These are phyloP conservation scores for Lophotis ruficrista DNA, from an alignment of 2,113 vertebrate genomes.

Conservation along the genomic window DNA sequence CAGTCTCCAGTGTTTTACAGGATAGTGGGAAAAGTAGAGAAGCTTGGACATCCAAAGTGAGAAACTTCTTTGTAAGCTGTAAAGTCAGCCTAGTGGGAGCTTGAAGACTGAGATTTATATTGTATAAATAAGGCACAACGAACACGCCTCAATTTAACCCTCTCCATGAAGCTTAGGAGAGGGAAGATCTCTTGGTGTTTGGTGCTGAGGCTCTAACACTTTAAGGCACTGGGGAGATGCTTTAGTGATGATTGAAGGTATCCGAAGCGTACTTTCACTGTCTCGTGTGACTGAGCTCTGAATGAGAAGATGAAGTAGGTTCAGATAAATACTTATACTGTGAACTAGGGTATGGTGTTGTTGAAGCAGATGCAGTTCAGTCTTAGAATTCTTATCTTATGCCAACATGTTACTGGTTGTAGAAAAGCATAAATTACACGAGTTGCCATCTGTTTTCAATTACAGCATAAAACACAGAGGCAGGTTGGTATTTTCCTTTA, in stretches of 20 bases:
- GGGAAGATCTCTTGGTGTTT: not conserved
- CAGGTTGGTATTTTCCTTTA: slow-evolving; percentile 51
- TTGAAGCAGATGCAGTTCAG: slow-evolving; percentile 53
- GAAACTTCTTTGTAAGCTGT: not conserved
- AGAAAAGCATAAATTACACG: slow-evolving; percentile 19
- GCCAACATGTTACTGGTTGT: slow-evolving; percentile 18
- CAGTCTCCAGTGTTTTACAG: not conserved
- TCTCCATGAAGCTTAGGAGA: not conserved
- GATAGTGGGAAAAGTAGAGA: not conserved
- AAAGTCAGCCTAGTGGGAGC: not conserved
- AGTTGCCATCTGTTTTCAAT: slow-evolving; percentile 58
- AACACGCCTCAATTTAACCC: not conserved
- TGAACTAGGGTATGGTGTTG: slow-evolving; percentile 44
- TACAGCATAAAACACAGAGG: slow-evolving; percentile 44
- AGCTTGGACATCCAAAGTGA: not conserved
- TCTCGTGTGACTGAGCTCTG: slow-evolving; percentile 8
- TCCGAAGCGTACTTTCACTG: not conserved
- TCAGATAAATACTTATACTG: slow-evolving; percentile 63
- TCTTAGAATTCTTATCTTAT: slow-evolving; percentile 43
- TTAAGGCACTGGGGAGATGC: not conserved
- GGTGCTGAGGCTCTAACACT: not conserved
- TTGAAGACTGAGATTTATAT: not conserved
- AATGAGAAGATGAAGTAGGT: slow-evolving; percentile 28
- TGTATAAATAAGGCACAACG: not conserved
- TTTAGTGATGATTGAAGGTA: not conserved